Evolutionary conservation across 2,113 vertebrate genomes (phyloP).

Genomic region (Morphnarchus princeps): DNA sequence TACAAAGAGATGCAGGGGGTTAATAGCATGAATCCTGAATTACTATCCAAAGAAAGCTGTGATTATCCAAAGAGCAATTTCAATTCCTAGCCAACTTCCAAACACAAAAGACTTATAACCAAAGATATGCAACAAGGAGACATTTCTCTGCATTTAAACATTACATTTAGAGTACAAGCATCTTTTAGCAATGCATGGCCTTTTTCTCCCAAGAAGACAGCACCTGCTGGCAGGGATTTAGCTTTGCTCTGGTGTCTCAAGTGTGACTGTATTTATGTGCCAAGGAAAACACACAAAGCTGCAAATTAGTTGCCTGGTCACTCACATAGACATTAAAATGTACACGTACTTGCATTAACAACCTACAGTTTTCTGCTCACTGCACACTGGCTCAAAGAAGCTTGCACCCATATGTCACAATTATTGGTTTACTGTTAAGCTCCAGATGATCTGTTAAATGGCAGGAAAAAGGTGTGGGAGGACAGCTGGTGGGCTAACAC

Average conservation of each 20-base stretch:
- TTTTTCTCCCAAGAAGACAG: neutral
- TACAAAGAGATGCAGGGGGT: conserved; percentile 23
- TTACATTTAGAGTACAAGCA: conserved; percentile 9
- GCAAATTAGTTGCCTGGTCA: conserved; percentile 49
- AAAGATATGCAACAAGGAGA: conserved; percentile 4
- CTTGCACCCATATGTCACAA: conserved; percentile 44
- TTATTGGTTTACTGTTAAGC: conserved; percentile 20
- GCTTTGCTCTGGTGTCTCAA: neutral
- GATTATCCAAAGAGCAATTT: conserved; percentile 30
- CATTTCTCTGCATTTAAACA: conserved; percentile 27
- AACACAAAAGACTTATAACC: conserved; percentile 43
- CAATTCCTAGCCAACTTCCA: conserved; percentile 14
- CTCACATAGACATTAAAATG: neutral
- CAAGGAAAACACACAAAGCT: conserved; percentile 45
- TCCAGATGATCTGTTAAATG: conserved; percentile 26
- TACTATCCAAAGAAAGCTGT: neutral
- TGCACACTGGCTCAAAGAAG: neutral
- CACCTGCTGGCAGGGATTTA: conserved; percentile 22
- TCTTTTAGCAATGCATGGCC: neutral
- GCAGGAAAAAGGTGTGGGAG: neutral
- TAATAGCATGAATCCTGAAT: conserved; percentile 39
- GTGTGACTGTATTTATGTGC: neutral
- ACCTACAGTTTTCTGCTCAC: neutral
- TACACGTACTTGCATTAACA: neutral
- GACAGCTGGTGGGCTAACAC: neutral